phyloP scores from a whole-genome alignment of 2,888 invertebrate genomes.

The Amblyteles armatorius region DNA sequence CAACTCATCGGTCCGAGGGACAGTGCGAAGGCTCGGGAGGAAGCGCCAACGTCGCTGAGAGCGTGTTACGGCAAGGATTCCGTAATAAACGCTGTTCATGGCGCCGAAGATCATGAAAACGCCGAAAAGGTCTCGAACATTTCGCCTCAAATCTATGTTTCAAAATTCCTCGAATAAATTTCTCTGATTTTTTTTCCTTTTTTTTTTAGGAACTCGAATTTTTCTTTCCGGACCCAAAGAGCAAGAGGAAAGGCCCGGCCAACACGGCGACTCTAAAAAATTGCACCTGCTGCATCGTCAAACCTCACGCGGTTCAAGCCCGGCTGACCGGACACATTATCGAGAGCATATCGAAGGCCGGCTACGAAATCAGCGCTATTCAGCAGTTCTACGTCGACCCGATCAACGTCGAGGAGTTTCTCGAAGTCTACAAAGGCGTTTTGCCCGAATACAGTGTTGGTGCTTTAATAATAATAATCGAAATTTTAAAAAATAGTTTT shows the following conservation, averaged over 20 bases:
- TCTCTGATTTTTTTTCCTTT: conserved; percentile 14
- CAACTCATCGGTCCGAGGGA: conserved; percentile 88
- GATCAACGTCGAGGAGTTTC: conserved; percentile 95
- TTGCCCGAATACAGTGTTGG: conserved; percentile 91
- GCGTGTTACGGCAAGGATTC: conserved; percentile 89
- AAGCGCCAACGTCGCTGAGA: conserved; percentile 87
- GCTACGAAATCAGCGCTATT: conserved; percentile 92
- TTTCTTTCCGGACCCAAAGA: conserved; percentile 87
- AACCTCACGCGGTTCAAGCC: conserved; percentile 94
- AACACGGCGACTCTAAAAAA: conserved; percentile 88
- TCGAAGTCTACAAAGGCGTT: conserved; percentile 96
- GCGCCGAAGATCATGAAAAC: conserved; percentile 86
- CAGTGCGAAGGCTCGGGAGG: conserved; percentile 86
- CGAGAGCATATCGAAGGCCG: conserved; percentile 90
- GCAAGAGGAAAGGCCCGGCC: conserved; percentile 83
- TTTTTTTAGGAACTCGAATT: conserved; percentile 86
- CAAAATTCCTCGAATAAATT: conserved; percentile 1
- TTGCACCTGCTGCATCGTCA: conserved; percentile 93
- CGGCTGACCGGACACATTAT: conserved; percentile 89
- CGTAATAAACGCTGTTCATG: conserved; percentile 90
- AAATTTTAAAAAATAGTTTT: no score
- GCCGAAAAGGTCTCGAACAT: conserved; percentile 85
- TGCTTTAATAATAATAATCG: conserved; percentile 48
- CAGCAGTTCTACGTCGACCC: conserved; percentile 92
- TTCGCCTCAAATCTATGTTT: background rate